Conservation (phyloP, 2,113 vertebrate genomes). For the Chaenogobius annularis region DNA sequence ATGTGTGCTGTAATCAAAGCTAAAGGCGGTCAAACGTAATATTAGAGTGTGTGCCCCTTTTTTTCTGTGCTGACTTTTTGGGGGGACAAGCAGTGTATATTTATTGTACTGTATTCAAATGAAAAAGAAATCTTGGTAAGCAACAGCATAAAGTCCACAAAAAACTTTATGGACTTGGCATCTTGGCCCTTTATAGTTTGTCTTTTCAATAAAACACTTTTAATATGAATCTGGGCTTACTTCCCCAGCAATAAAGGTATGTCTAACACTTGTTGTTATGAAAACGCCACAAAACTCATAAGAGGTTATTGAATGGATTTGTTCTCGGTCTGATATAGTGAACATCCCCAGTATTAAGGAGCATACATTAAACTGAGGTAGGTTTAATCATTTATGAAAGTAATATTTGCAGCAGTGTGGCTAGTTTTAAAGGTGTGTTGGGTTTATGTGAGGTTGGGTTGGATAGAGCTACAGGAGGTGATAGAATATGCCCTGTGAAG, state of each 20-base stretch:
- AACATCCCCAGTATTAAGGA: not conserved
- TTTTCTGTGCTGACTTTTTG: too few relatives aligned
- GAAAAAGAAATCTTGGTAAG: too few relatives aligned
- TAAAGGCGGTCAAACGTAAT: too few relatives aligned
- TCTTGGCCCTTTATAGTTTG: too few relatives aligned
- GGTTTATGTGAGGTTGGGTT: not conserved
- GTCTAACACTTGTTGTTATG: not conserved
- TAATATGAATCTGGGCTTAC: not conserved
- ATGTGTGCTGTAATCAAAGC: too few relatives aligned
- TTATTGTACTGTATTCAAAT: too few relatives aligned
- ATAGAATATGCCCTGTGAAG: slow-evolving; percentile 1
- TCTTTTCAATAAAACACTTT: not conserved
- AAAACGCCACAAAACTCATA: not conserved
- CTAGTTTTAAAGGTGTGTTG: not conserved
- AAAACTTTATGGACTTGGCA: too few relatives aligned
- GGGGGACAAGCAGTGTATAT: too few relatives aligned
- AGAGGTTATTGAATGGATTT: not conserved
- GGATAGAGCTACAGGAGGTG: not conserved
- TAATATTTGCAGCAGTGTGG: not conserved
- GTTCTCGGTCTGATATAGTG: not conserved
- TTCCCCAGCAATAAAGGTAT: not conserved
- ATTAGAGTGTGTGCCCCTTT: too few relatives aligned
- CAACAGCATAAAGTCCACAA: too few relatives aligned
- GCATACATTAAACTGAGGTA: not conserved
- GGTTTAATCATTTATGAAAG: not conserved